Conservation (phyloP, 2,113 vertebrate species). For the Apistogramma diplotaenia region DNA sequence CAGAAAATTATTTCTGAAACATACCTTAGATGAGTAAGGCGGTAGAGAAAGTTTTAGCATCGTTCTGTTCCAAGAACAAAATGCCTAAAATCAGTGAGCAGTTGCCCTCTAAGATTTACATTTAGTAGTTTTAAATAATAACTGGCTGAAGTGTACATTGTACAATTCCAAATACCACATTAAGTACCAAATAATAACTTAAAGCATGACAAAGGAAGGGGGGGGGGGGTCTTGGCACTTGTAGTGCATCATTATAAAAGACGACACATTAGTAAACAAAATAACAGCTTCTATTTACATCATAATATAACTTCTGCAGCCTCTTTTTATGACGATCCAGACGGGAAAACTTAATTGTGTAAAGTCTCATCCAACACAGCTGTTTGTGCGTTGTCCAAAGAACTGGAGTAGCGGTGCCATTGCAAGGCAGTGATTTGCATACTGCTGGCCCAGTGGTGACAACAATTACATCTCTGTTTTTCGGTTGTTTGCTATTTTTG, state of each 20-base stretch:
- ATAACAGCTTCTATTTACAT: conserved; percentile 44
- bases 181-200: background rate
- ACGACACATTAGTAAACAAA: conserved; percentile 48
- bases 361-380: conserved; percentile 40
- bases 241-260: background rate
- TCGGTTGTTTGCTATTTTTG: conserved; percentile 12
- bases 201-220: background rate
- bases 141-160: background rate
- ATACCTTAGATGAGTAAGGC: background rate
- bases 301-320: conserved; percentile 18
- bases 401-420: background rate
- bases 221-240: background rate
- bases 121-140: background rate
- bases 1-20: background rate
- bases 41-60: background rate
- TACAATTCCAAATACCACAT: background rate
- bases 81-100: background rate
- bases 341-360: conserved; percentile 46
- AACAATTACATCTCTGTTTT: conserved; percentile 32
- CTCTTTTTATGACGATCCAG: conserved; percentile 18
- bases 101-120: background rate
- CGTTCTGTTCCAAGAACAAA: background rate
- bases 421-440: conserved; percentile 50
- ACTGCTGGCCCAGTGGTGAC: conserved; percentile 27
- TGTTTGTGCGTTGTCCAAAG: conserved; percentile 56